Base-by-base conservation (phyloP, 2,113 vertebrate genomes). In the Alosa alosa region DNA sequence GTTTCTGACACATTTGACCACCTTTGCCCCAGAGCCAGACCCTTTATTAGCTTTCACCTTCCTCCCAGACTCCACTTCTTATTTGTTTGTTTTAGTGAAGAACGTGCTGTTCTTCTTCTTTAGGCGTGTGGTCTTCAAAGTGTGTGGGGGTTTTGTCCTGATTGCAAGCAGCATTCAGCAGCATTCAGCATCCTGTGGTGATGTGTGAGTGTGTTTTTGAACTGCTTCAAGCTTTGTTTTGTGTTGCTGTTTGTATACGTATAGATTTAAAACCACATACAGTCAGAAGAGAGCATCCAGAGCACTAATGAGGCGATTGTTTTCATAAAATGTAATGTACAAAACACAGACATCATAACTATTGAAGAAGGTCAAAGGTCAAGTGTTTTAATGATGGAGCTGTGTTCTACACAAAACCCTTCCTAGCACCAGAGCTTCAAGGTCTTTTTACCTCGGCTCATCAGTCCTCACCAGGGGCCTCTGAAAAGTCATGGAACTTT, bases 401-500 rank as follows among this genome's bases (percentile, higher is more conserved):
- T 68, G 64, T 68, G 25, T 1, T 31, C n/a, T 0, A 68, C 8
- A 68, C n/a, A 11, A 68, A 68, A 11, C 1, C n/a, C 64, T 25
- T 31, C 25, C 9, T 11, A 31, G 4, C 20, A 1, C 22, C n/a
- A 31, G 64, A 68, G 64, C 22, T 68, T 25, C n/a, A 6, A 6
- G 55, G 18, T 11, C 64, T 68, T 31, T 68, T n/a, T 11, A 31
- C 64, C 64, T 57, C 17, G 18, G 52, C 64, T 68, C 64, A 68
- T 68, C 64, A 68, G n/a, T 68, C 9, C 64, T 25, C 64, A 31
- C n/a, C 64, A 68, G 25, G 64, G 64, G 9, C 7, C 64, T 31
- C 60, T n/a, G 10, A 4, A 68, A n/a, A 86, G 82, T 44, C 87
- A 85, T 87, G 87, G 68, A 89, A 83, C 57, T 57, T 88, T 91